phyloP scores from a whole-genome alignment of 1,140 invertebrate genomes.

The Lasioglossum baleicum region DNA sequence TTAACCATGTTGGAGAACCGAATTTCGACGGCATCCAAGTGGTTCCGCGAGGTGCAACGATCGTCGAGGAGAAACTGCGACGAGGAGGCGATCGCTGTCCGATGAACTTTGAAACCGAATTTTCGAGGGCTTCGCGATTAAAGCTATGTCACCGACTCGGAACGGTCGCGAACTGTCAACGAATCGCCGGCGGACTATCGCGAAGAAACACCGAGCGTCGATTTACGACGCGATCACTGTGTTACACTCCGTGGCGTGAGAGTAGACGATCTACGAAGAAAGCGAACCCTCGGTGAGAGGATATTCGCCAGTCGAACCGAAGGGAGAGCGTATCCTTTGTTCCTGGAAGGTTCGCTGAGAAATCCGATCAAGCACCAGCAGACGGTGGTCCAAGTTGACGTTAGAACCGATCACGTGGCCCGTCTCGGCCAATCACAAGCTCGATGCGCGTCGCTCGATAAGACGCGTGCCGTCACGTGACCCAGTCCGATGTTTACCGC shows the following conservation, averaged over 20 bases:
- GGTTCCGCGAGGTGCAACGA: too few species aligned
- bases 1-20: background rate
- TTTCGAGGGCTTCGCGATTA: background rate
- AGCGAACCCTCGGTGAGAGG: background rate
- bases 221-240: background rate
- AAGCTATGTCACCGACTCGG: background rate
- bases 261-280: background rate
- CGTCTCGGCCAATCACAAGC: conserved; percentile 46
- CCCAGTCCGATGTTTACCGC: conserved; percentile 14
- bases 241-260: too few species aligned
- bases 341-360: conserved; percentile 40
- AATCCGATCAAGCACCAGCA: conserved; percentile 52
- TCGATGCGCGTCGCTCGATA: conserved; percentile 58
- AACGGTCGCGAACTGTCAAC: conserved; percentile 23
- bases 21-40: background rate
- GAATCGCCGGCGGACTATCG: conserved; percentile 14
- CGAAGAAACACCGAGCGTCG: background rate
- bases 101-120: background rate
- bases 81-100: background rate
- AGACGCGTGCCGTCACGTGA: conserved; percentile 54
- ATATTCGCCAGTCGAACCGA: background rate
- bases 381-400: conserved; percentile 56
- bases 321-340: conserved; percentile 57
- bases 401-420: conserved; percentile 55
- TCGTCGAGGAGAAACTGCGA: background rate